Evolutionary conservation across 2,888 invertebrate species (phyloP).

Genomic region (Phlogophora meticulosa): DNA sequence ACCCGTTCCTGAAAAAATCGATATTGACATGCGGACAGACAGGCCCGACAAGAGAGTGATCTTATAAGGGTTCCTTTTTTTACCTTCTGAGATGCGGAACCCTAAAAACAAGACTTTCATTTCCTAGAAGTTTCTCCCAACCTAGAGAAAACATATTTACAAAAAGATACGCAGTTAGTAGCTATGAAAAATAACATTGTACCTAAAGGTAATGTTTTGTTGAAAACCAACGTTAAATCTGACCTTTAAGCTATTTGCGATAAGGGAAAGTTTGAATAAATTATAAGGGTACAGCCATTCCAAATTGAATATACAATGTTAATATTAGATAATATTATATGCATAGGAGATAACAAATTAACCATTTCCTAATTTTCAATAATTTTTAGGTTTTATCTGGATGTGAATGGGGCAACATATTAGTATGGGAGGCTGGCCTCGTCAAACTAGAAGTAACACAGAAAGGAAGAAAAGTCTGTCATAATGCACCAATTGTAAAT

Average conservation of each 20-base stretch:
- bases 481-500: slow-evolving; percentile 93
- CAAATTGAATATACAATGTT: too few species aligned
- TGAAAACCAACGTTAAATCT: background rate
- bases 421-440: slow-evolving; percentile 97
- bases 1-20: too few species aligned
- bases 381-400: slow-evolving; percentile 94
- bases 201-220: slow-evolving; percentile 1
- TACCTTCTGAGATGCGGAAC: too few species aligned
- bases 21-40: too few species aligned
- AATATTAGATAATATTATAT: too few species aligned
- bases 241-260: background rate
- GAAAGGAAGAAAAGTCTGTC: slow-evolving; percentile 94
- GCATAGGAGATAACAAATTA: too few species aligned
- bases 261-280: background rate
- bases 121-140: too few species aligned
- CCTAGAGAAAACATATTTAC: too few species aligned
- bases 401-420: slow-evolving; percentile 97
- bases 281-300: background rate
- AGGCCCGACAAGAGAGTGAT: too few species aligned
- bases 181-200: background rate
- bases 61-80: too few species aligned
- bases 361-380: slow-evolving; percentile 2
- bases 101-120: too few species aligned
- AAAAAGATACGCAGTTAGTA: background rate
- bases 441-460: slow-evolving; percentile 96